Conservation (phyloP, 2,888 invertebrate species). For the Agrochola circellaris region DNA sequence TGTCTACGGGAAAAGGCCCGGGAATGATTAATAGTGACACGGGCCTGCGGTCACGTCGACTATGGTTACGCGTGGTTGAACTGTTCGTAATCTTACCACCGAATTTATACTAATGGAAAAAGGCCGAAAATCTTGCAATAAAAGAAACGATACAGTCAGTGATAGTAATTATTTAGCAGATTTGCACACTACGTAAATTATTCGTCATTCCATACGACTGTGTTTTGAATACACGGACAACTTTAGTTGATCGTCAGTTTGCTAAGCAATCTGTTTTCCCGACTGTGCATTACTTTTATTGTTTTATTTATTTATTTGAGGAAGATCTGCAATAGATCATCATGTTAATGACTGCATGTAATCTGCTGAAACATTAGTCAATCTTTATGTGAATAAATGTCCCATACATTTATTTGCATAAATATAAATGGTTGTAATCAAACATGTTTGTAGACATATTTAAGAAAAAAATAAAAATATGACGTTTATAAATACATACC, state of each 20-base stretch:
- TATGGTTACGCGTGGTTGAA: conserved; percentile 65
- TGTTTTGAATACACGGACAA: background rate
- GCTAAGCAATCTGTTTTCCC: background rate
- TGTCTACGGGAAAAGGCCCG: conserved; percentile 61
- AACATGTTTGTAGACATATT: background rate
- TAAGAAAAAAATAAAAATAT: background rate
- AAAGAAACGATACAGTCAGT: conserved; percentile 2
- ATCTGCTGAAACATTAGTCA: background rate
- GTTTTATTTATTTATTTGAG: conserved; percentile 1
- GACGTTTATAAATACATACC: background rate
- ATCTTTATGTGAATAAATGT: conserved; percentile 2
- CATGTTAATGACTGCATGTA: background rate
- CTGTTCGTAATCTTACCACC: conserved; percentile 57
- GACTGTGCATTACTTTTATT: background rate
- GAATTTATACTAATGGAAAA: conserved; percentile 54
- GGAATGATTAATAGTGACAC: conserved; percentile 68
- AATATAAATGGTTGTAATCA: conserved; percentile 10
- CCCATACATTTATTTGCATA: background rate
- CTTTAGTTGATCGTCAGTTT: background rate
- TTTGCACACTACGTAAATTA: background rate
- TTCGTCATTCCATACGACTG: background rate
- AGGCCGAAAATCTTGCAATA: conserved; percentile 5
- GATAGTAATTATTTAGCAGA: background rate
- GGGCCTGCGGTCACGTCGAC: conserved; percentile 67
- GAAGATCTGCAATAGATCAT: background rate